These are phyloP conservation scores for Drosophila peninsularis DNA, from an alignment of 2,888 invertebrate species.

Conservation along the genomic window DNA sequence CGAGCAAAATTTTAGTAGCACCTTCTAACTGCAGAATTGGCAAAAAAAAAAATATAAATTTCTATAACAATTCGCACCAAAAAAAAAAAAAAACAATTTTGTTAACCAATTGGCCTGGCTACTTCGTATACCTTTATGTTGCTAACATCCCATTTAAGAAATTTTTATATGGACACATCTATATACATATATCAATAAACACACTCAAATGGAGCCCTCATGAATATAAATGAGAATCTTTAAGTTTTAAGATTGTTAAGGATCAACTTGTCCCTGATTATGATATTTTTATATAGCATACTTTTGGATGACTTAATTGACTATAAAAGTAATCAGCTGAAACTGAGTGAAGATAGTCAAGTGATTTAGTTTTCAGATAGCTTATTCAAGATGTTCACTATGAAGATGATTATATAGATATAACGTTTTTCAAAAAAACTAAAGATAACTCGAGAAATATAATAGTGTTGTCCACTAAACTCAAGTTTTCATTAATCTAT, in stretches of 20 bases:
- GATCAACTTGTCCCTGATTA: neutral
- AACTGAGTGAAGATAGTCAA: too few relatives aligned
- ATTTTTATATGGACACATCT: constrained; percentile 5
- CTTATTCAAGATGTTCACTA: neutral
- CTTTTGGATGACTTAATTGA: neutral
- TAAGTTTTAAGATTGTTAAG: neutral
- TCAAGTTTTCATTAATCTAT: too few relatives aligned
- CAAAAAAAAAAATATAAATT: constrained; percentile 15
- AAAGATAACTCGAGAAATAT: neutral
- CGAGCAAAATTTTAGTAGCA: constrained; percentile 48
- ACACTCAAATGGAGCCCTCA: constrained; percentile 22
- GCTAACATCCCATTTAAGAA: constrained; percentile 42
- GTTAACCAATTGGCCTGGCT: constrained; percentile 60
- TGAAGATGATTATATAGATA: neutral
- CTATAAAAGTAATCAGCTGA: too few relatives aligned
- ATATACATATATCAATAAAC: constrained; percentile 7
- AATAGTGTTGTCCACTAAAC: neutral
- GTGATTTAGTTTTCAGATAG: too few relatives aligned
- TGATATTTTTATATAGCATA: neutral
- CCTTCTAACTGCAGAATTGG: constrained; percentile 45
- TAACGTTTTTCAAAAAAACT: too few relatives aligned
- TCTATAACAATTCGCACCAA: constrained; percentile 42
- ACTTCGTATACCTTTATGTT: constrained; percentile 56
- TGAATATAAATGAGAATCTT: neutral
- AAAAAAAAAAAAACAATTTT: constrained; percentile 18